phyloP scores from a whole-genome alignment of 2,113 vertebrate species.

The Pteronura brasiliensis region DNA sequence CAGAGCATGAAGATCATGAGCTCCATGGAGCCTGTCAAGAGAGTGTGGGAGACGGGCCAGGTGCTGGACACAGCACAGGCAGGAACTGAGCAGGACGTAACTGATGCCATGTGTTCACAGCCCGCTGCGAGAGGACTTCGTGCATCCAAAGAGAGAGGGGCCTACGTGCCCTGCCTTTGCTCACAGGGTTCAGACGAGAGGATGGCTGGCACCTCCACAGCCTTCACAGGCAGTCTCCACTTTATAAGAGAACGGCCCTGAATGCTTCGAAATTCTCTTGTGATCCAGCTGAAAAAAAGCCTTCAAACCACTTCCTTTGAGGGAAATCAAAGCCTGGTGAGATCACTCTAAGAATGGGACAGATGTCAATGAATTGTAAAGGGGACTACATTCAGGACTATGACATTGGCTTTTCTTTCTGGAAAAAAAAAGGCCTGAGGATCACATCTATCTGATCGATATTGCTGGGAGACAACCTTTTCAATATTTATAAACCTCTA shows the following conservation, averaged over 20 bases:
- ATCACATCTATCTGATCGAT: background rate
- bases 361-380: background rate
- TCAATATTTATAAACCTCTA: background rate
- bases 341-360: background rate
- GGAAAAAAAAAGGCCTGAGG: background rate
- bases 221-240: background rate
- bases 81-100: background rate
- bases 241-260: background rate
- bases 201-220: background rate
- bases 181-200: background rate
- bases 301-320: background rate
- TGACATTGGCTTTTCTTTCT: background rate
- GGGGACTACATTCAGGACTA: background rate
- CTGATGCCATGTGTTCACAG: no score
- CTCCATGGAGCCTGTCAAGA: background rate
- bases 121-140: background rate
- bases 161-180: fast-evolving
- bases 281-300: background rate
- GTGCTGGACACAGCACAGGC: background rate
- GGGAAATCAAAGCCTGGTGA: background rate
- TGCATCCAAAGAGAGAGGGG: background rate
- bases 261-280: background rate
- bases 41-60: background rate
- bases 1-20: background rate
- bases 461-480: background rate